Percentiles rank a stretch among this genome's conserved stretches.
Conservation (phyloP, 1,140 invertebrate genomes). For the Sycobia sp. region DNA sequence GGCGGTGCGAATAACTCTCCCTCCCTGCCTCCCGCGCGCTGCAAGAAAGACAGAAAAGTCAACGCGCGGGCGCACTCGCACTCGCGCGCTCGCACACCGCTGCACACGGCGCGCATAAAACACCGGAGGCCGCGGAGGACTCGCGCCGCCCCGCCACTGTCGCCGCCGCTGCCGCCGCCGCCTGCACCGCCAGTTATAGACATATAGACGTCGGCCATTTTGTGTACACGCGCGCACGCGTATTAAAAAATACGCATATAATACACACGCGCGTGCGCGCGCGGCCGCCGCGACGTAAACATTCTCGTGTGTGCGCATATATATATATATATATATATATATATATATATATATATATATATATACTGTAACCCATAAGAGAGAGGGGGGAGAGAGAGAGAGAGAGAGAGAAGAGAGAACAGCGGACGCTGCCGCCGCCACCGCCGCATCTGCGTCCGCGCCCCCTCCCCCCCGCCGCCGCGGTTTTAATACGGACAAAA, state of each 20-base stretch:
- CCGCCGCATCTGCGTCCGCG: background rate
- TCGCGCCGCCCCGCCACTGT: too few species aligned
- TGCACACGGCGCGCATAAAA: background rate
- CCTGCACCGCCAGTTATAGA: background rate
- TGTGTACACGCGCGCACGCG: background rate
- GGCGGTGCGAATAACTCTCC: background rate
- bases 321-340: too few species aligned
- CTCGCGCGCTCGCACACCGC: too few species aligned
- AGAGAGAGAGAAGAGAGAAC: too few species aligned
- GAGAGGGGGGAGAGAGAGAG: too few species aligned
- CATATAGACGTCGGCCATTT: background rate
- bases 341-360: too few species aligned
- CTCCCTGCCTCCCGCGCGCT: background rate
- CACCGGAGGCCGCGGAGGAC: too few species aligned
- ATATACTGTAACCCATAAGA: too few species aligned
- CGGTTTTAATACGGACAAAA: background rate
- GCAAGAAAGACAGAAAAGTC: background rate
- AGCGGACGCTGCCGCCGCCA: background rate
- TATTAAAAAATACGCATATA: background rate
- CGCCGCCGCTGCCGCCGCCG: slow-evolving; percentile 2
- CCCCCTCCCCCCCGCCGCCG: background rate
- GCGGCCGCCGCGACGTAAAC: slow-evolving; percentile 7
- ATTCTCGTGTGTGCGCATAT: background rate
- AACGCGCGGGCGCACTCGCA: too few species aligned
- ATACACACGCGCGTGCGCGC: background rate